phyloP scores from a whole-genome alignment of 2,888 invertebrate species.

The Gryllus longicercus region DNA sequence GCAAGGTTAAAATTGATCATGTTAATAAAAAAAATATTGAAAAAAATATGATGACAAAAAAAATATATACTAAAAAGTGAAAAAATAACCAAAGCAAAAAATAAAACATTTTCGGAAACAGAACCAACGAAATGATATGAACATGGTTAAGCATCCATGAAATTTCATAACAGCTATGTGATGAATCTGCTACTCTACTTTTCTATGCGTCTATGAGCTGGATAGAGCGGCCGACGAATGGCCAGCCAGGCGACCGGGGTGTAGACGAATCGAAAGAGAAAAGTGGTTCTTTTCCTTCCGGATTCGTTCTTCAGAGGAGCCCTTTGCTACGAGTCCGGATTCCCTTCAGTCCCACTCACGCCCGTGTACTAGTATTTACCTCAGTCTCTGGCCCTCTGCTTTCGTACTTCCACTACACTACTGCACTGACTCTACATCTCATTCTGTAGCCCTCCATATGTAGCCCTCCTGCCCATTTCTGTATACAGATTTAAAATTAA shows the following conservation, averaged over 20 bases:
- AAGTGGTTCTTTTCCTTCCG: too few relatives aligned
- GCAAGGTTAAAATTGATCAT: neutral
- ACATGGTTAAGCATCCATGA: slow-evolving; percentile 40
- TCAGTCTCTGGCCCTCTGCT: too few relatives aligned
- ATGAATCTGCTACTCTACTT: slow-evolving; percentile 27
- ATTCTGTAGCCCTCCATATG: too few relatives aligned
- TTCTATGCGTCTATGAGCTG: neutral
- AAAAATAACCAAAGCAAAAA: slow-evolving; percentile 29
- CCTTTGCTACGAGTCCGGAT: too few relatives aligned
- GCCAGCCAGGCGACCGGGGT: neutral
- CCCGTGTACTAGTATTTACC: too few relatives aligned
- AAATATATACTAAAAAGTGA: slow-evolving; percentile 27
- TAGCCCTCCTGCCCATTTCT: too few relatives aligned
- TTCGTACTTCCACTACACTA: too few relatives aligned
- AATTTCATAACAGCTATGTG: slow-evolving; percentile 43
- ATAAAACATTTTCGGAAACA: neutral
- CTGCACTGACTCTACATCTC: too few relatives aligned
- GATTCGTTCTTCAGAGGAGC: too few relatives aligned
- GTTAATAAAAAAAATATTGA: neutral
- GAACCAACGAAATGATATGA: too few relatives aligned
- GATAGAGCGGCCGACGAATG: neutral
- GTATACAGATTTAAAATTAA: too few relatives aligned
- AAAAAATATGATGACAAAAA: slow-evolving; percentile 20
- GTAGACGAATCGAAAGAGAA: neutral
- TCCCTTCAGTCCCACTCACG: too few relatives aligned